Evolutionary conservation across 2,888 invertebrate genomes (phyloP).

Genomic region (Leucophenga montana): DNA sequence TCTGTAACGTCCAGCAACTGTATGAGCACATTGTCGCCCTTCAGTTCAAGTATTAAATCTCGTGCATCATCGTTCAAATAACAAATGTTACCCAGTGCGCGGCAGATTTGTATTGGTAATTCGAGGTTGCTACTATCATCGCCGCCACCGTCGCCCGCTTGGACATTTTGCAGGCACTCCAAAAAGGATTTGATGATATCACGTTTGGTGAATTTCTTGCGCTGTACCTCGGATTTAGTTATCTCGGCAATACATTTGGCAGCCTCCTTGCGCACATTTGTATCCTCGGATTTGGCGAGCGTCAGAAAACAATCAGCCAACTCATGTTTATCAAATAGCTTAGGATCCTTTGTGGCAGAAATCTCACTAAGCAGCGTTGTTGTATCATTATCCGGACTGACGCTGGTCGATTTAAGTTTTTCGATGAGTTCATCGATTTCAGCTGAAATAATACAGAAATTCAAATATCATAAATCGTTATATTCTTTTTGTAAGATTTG

Average conservation of each 20-base stretch:
- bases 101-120: slow-evolving; percentile 82
- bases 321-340: slow-evolving; percentile 70
- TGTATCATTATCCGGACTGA: slow-evolving; percentile 56
- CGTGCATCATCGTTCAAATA: slow-evolving; percentile 86
- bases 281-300: slow-evolving; percentile 69
- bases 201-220: slow-evolving; percentile 80
- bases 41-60: slow-evolving; percentile 74
- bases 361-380: slow-evolving; percentile 67
- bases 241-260: slow-evolving; percentile 87
- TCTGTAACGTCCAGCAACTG: slow-evolving; percentile 71
- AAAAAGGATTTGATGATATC: slow-evolving; percentile 78
- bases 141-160: slow-evolving; percentile 50
- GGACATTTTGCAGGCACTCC: slow-evolving; percentile 73
- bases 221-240: slow-evolving; percentile 84
- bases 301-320: slow-evolving; percentile 68
- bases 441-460: slow-evolving; percentile 48
- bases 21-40: slow-evolving; percentile 75
- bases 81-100: slow-evolving; percentile 91
- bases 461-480: slow-evolving; percentile 11
- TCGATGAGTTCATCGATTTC: slow-evolving; percentile 72
- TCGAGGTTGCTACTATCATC: slow-evolving; percentile 71
- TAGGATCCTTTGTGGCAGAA: slow-evolving; percentile 70
- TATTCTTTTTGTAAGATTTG: too few relatives aligned
- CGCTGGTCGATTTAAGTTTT: slow-evolving; percentile 68
- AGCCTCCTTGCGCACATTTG: slow-evolving; percentile 75